Conservation (phyloP, 2,888 invertebrate species). For the Drosophila rubida region DNA sequence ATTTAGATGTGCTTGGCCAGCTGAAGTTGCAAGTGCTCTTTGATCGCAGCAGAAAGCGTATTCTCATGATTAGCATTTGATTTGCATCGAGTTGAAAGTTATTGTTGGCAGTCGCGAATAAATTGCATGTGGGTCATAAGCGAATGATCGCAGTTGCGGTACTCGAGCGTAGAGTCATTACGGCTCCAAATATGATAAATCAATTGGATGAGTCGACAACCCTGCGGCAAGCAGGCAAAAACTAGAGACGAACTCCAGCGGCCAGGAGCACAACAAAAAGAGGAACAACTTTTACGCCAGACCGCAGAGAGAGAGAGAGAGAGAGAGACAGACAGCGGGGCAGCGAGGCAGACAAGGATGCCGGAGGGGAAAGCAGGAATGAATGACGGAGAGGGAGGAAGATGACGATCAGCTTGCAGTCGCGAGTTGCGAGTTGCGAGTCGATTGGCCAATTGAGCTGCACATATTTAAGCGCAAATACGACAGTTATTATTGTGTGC, state of each 20-base stretch:
- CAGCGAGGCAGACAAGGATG: no score
- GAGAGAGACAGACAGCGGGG: conserved; percentile 25
- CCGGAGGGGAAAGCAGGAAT: neutral
- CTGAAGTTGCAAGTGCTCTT: no score
- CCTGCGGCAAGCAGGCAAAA: conserved; percentile 32
- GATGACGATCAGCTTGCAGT: conserved; percentile 43
- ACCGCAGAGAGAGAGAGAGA: conserved; percentile 50
- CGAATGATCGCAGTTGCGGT: conserved; percentile 46
- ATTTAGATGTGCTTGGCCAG: no score
- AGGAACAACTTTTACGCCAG: conserved; percentile 66
- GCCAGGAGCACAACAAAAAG: conserved; percentile 5
- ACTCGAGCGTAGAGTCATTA: conserved; percentile 39
- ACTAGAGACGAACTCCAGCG: neutral
- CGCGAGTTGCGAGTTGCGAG: conserved; percentile 29
- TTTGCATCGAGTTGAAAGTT: neutral
- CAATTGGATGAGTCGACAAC: conserved; percentile 58
- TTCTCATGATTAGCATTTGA: neutral
- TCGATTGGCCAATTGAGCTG: conserved; percentile 59
- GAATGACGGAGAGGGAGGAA: neutral
- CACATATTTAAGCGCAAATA: conserved; percentile 77
- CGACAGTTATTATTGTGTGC: conserved; percentile 72
- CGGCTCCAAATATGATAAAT: conserved; percentile 69
- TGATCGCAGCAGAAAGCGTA: neutral
- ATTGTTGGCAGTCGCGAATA: conserved; percentile 8
- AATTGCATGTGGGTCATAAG: conserved; percentile 48